Percentiles rank a stretch among this genome's conserved stretches.
These are phyloP conservation scores for Macrobrachium nipponense DNA, from an alignment of 1,140 invertebrate genomes.

Conservation along the genomic window DNA sequence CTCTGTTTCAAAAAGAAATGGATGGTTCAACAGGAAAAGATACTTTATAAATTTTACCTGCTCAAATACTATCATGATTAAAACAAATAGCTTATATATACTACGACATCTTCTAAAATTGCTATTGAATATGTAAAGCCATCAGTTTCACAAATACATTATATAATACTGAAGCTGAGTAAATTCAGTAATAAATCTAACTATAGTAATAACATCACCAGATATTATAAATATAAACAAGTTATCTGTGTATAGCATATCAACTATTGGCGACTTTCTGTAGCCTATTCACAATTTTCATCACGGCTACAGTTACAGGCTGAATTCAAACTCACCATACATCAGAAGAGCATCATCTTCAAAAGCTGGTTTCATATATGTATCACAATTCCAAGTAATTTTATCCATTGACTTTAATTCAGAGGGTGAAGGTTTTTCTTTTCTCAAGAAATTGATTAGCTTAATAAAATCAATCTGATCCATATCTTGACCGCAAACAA, in stretches of 20 bases:
- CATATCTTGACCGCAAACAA: conserved; percentile 18
- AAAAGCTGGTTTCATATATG: conserved; percentile 81
- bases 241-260: neutral
- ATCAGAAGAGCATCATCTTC: conserved; percentile 86
- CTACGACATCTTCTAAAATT: too few species aligned
- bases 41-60: too few species aligned
- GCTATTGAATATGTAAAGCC: too few species aligned
- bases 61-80: too few species aligned
- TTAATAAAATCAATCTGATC: conserved; percentile 74
- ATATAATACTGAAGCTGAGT: too few species aligned
- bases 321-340: conserved; percentile 76
- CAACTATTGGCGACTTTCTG: neutral
- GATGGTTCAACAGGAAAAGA: too few species aligned
- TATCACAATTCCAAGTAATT: conserved; percentile 76
- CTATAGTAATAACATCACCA: too few species aligned
- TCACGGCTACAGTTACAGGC: neutral
- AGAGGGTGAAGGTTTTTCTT: conserved; percentile 73
- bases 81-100: too few species aligned
- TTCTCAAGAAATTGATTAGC: conserved; percentile 87
- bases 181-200: too few species aligned
- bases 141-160: too few species aligned
- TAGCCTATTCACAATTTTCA: neutral
- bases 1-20: too few species aligned
- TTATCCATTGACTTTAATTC: conserved; percentile 69
- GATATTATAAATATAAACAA: too few species aligned